Conservation (phyloP, 1,140 invertebrate genomes). For the Eumaeus atala region DNA sequence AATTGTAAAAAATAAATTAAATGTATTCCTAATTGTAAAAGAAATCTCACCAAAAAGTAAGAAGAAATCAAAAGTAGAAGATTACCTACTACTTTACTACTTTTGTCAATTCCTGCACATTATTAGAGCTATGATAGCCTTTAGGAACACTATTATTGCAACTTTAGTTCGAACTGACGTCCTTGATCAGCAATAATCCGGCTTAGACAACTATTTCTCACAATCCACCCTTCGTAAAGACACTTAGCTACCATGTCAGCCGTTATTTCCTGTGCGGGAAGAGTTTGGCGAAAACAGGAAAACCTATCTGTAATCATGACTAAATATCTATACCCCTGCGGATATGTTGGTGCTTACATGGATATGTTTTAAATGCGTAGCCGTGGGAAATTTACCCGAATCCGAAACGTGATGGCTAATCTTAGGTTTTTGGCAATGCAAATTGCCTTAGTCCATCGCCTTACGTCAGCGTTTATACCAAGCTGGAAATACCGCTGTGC, state of each 20-base stretch:
- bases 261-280: slow-evolving; percentile 29
- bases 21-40: not conserved
- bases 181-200: not conserved
- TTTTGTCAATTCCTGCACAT: not conserved
- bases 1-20: no score
- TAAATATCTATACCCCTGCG: slow-evolving; percentile 40
- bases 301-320: slow-evolving; percentile 65
- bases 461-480: not conserved
- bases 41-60: not conserved
- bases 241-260: not conserved
- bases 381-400: slow-evolving; percentile 24
- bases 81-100: not conserved
- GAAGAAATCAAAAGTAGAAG: no score
- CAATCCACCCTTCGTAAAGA: slow-evolving; percentile 6
- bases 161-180: not conserved
- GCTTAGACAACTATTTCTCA: not conserved
- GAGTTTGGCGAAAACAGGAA: slow-evolving; percentile 66
- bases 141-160: not conserved
- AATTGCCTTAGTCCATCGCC: not conserved
- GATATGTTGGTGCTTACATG: slow-evolving; percentile 61
- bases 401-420: slow-evolving; percentile 19
- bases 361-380: slow-evolving; percentile 61
- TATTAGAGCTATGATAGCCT: not conserved
- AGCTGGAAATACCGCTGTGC: not conserved
- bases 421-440: slow-evolving; percentile 20